phyloP scores from a whole-genome alignment of 2,113 vertebrate genomes.

The Hystrix brachyura region DNA sequence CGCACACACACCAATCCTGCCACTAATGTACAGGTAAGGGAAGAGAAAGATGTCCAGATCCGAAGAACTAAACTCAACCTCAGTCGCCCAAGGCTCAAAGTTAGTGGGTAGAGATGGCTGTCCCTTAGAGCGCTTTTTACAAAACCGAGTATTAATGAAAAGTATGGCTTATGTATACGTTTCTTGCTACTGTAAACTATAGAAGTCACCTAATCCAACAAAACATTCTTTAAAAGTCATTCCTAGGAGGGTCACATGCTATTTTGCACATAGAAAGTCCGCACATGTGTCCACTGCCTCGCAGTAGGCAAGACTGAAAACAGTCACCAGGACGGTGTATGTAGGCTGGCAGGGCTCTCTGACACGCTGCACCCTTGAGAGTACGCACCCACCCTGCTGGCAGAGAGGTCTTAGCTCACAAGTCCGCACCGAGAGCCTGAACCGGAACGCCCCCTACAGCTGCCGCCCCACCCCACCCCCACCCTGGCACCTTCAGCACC shows the following conservation, averaged over 20 bases:
- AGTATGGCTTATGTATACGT: background rate
- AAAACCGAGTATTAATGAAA: background rate
- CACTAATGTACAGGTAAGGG: background rate
- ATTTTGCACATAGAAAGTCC: constrained; percentile 43
- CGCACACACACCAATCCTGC: background rate
- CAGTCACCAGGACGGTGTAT: background rate
- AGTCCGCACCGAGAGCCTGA: background rate
- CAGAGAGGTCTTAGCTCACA: background rate
- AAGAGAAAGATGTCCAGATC: background rate
- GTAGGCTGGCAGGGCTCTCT: background rate
- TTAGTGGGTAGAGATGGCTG: background rate
- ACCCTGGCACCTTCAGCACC: background rate
- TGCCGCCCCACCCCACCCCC: background rate
- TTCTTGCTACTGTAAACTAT: background rate
- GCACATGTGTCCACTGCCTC: background rate
- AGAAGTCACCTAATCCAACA: background rate
- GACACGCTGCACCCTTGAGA: background rate
- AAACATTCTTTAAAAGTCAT: background rate
- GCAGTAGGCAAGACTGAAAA: background rate
- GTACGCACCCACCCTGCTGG: constrained; percentile 62
- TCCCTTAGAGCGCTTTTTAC: background rate
- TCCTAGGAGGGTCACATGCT: background rate
- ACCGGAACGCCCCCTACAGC: background rate
- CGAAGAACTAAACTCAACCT: background rate
- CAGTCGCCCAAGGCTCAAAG: constrained; percentile 45